Conservation (phyloP, 92 coral and sea anemone species). For the Parazoanthus darwini region DNA sequence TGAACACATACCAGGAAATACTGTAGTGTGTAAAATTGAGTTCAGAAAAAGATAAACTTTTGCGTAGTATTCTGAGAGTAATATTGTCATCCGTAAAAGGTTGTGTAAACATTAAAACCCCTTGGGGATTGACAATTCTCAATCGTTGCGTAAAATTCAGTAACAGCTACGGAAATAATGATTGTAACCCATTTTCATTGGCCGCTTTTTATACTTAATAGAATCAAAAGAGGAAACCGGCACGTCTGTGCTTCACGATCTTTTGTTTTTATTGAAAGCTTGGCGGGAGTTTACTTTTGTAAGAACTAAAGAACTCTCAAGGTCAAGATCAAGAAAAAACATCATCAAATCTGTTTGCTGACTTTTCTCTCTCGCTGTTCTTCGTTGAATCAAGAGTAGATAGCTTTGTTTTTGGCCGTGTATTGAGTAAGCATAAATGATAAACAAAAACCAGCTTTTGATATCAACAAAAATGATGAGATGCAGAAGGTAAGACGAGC, state of each 20-base stretch:
- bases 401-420: not conserved
- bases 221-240: conserved; percentile 31
- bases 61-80: not conserved
- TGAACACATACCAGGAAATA: not conserved
- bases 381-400: not conserved
- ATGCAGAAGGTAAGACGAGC: not conserved
- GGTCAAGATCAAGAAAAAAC: conserved; percentile 8
- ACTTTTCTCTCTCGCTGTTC: not conserved
- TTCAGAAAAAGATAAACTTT: not conserved
- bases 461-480: not conserved
- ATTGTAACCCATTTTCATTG: not conserved
- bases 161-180: not conserved
- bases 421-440: not conserved
- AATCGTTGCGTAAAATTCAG: conserved; percentile 22
- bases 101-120: conserved; percentile 34
- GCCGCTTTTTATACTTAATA: conserved; percentile 9
- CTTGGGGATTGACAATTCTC: conserved; percentile 5
- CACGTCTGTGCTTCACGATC: not conserved
- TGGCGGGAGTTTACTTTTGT: conserved; percentile 32
- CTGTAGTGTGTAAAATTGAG: not conserved
- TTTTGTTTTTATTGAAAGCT: not conserved
- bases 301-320: conserved; percentile 3
- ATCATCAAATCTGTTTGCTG: not conserved
- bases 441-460: not conserved
- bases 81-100: not conserved